Conservation (phyloP, 1,140 invertebrate species). For the Octopus sinensis region DNA sequence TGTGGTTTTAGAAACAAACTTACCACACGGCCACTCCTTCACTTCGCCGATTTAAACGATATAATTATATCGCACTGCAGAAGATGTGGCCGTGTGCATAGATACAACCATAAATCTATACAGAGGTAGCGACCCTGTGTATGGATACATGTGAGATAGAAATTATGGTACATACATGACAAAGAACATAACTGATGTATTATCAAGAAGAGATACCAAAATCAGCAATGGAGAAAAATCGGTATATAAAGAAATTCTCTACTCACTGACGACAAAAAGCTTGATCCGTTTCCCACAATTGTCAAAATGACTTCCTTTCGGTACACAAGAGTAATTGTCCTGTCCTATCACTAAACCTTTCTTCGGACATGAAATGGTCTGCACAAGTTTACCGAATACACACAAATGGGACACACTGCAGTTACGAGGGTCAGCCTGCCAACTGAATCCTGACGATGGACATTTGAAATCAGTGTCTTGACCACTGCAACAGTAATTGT, state of each 20-base stretch:
- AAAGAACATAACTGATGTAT: too few relatives aligned
- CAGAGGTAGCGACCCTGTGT: too few relatives aligned
- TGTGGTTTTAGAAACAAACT: too few relatives aligned
- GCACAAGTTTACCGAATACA: not conserved
- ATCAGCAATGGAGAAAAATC: not conserved
- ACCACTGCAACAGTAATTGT: not conserved
- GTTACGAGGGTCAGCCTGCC: not conserved
- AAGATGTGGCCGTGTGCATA: too few relatives aligned
- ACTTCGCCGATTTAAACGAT: too few relatives aligned
- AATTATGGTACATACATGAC: too few relatives aligned
- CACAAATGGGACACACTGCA: not conserved
- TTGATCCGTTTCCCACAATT: not conserved
- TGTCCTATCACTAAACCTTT: not conserved
- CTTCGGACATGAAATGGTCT: not conserved
- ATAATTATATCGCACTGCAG: too few relatives aligned
- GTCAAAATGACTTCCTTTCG: not conserved
- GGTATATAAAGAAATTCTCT: not conserved
- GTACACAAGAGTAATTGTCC: constrained; percentile 2
- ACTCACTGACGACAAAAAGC: not conserved
- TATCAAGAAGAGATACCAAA: too few relatives aligned
- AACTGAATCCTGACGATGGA: not conserved
- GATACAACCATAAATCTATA: too few relatives aligned
- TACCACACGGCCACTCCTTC: too few relatives aligned
- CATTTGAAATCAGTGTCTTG: not conserved
- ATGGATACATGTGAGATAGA: too few relatives aligned